Percentiles rank a stretch among this genome's conserved stretches.
These are phyloP conservation scores for Beroe ovata DNA, from an alignment of 37 sponge, comb jelly and placozoan genomes.

Conservation along the genomic window DNA sequence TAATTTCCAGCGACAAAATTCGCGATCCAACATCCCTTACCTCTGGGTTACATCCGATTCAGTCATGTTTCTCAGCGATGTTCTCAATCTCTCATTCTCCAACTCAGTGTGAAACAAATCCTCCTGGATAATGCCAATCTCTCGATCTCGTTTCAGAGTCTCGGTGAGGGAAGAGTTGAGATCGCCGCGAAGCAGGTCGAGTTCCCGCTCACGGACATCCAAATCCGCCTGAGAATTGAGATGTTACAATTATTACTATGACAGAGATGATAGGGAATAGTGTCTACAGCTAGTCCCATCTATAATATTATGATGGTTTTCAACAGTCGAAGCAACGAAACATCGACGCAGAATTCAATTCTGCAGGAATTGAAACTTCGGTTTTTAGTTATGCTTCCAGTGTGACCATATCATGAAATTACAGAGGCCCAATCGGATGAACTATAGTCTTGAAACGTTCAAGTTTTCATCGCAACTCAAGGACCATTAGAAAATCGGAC, in stretches of 20 bases:
- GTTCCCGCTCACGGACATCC: not conserved
- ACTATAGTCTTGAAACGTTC: no score
- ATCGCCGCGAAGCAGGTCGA: not conserved
- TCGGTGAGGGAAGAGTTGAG: constrained; percentile 33
- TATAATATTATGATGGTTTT: not conserved
- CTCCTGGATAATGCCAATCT: constrained; percentile 32
- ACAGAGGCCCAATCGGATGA: no score
- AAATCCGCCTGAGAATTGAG: not conserved
- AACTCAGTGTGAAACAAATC: constrained; percentile 49
- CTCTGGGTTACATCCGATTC: not conserved
- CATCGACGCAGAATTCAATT: no score
- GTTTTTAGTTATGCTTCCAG: no score
- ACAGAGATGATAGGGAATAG: not conserved
- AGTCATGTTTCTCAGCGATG: not conserved
- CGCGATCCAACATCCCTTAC: not conserved
- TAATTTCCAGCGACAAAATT: not conserved
- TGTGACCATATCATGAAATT: no score
- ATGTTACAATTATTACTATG: not conserved
- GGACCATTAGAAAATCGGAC: no score
- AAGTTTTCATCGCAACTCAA: no score
- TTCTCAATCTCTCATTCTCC: constrained; percentile 49
- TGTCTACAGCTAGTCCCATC: not conserved
- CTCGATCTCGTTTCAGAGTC: not conserved
- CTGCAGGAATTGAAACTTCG: no score
- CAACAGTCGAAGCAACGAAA: not conserved